phyloP scores from a whole-genome alignment of 2,113 vertebrate genomes.

The Sinocyclocheilus anshuiensis region DNA sequence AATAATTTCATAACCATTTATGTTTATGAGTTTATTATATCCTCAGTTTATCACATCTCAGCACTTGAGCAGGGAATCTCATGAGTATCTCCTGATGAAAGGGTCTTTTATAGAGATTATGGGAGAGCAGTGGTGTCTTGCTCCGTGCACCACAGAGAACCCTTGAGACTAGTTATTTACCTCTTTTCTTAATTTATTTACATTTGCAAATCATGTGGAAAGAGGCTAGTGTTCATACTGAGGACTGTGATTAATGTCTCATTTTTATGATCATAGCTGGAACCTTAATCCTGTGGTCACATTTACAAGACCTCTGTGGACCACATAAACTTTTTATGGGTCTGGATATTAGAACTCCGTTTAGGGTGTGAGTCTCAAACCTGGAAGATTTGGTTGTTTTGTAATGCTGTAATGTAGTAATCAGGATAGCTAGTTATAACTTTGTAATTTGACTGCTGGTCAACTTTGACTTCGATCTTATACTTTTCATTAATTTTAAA shows the following conservation, averaged over 20 bases:
- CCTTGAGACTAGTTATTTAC: conserved; percentile 2
- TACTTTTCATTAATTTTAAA: too few species aligned
- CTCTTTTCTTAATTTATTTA: conserved; percentile 19
- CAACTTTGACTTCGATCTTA: not conserved
- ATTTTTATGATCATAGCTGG: not conserved
- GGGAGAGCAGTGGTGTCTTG: not conserved
- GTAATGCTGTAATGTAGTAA: not conserved
- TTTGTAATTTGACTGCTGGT: not conserved
- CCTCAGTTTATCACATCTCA: not conserved
- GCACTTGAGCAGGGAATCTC: not conserved
- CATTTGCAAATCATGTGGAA: conserved; percentile 1
- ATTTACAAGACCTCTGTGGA: conserved; percentile 16
- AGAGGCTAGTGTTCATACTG: not conserved
- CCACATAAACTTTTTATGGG: conserved; percentile 5
- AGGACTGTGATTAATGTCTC: conserved; percentile 5
- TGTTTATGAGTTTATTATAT: not conserved
- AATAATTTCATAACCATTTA: not conserved
- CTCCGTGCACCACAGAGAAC: conserved; percentile 4
- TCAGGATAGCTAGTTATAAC: not conserved
- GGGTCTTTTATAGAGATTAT: conserved; percentile 23
- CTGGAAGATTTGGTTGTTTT: not conserved
- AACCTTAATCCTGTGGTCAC: conserved; percentile 20
- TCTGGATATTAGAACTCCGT: not conserved
- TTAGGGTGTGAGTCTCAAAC: not conserved
- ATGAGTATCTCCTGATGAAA: conserved; percentile 28